A percentile compares a stretch with the other conserved stretches of the same genome.
Conservation (phyloP, 2,113 vertebrate genomes). For the Centropus bengalensis region DNA sequence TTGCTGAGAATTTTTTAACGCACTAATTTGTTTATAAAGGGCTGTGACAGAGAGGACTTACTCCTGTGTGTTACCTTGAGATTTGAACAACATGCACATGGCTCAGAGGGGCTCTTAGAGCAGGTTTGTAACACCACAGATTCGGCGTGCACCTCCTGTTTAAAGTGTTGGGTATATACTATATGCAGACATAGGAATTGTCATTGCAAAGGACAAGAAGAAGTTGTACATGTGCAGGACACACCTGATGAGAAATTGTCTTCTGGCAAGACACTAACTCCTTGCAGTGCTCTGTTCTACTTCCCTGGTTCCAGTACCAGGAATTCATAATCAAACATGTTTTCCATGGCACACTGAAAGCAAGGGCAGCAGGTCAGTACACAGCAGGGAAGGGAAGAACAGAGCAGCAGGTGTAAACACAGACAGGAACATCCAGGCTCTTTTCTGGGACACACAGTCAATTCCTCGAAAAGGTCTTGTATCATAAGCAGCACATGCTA, state of each 20-base stretch:
- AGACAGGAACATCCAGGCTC: background rate
- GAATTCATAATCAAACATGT: constrained; percentile 10
- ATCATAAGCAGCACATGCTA: background rate
- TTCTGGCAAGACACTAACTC: background rate
- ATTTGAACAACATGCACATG: background rate
- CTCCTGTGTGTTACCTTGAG: background rate
- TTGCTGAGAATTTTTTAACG: background rate
- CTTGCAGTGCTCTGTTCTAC: background rate
- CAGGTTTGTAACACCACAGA: background rate
- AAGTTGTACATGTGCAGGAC: background rate
- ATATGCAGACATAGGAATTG: background rate
- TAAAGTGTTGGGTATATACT: background rate
- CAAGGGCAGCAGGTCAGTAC: constrained; percentile 35
- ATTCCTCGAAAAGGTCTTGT: background rate
- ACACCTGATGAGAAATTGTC: background rate
- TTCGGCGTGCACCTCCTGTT: background rate
- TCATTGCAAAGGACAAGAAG: background rate
- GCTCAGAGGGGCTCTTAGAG: background rate
- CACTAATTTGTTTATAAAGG: background rate
- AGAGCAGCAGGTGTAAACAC: constrained; percentile 13
- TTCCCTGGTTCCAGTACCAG: background rate
- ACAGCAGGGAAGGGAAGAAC: constrained; percentile 1
- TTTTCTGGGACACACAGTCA: constrained; percentile 46
- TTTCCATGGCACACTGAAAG: background rate
- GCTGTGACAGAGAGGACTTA: background rate